phyloP scores from a whole-genome alignment of 2,113 vertebrate genomes.

The Zeus faber region DNA sequence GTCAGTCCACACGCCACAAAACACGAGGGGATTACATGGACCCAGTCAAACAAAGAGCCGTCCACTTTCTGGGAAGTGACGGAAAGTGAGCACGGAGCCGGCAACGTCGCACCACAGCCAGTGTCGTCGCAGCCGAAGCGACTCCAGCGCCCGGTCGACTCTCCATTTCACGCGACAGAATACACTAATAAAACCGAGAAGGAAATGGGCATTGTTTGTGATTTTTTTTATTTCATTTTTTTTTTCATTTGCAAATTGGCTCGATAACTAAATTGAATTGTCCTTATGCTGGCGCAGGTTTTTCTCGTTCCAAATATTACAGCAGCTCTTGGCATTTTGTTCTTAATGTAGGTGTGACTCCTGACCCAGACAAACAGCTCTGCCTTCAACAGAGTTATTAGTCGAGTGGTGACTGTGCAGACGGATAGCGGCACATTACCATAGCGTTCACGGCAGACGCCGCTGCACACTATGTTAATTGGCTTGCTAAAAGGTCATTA shows the following conservation, averaged over 20 bases:
- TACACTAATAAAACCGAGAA: constrained; percentile 12
- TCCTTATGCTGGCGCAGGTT: constrained; percentile 20
- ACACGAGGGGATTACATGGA: constrained; percentile 19
- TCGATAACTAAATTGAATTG: constrained; percentile 28
- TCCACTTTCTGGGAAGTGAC: constrained; percentile 21
- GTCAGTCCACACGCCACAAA: constrained; percentile 8
- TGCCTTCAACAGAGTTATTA: constrained; percentile 32
- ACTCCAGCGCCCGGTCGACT: constrained; percentile 20
- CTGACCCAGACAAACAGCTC: constrained; percentile 48
- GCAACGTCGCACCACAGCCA: constrained; percentile 15
- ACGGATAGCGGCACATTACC: constrained; percentile 66
- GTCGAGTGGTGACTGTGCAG: constrained; percentile 45
- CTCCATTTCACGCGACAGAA: constrained; percentile 19
- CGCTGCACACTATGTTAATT: constrained; percentile 60
- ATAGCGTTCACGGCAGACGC: constrained; percentile 59
- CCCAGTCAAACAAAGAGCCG: constrained; percentile 28
- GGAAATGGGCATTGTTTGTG: neutral
- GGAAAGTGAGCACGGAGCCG: constrained; percentile 18
- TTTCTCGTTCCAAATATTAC: constrained; percentile 43
- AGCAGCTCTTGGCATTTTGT: constrained; percentile 54
- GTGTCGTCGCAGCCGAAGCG: neutral
- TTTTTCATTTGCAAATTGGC: constrained; percentile 20
- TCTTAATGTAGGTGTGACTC: constrained; percentile 49
- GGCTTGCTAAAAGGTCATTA: constrained; percentile 69
- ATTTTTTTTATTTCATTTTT: too few species aligned